phyloP scores from a whole-genome alignment of 2,113 vertebrate genomes.

The Drymodes brunneopygia region DNA sequence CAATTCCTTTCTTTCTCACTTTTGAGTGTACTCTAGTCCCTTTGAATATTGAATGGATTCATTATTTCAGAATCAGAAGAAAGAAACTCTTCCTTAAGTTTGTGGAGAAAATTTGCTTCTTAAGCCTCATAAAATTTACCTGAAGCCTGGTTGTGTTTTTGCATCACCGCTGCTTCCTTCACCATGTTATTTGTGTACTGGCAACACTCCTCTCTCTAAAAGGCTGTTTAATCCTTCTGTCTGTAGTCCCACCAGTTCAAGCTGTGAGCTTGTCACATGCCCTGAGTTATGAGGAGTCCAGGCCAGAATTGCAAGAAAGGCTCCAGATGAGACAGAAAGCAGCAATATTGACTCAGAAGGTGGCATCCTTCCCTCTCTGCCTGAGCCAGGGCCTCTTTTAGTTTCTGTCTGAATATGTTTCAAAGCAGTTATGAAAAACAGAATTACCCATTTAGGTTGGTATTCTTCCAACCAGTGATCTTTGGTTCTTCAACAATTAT shows the following conservation, averaged over 20 bases:
- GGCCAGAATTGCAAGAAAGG: background rate
- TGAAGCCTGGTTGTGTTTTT: background rate
- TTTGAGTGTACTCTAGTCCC: background rate
- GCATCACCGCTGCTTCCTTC: background rate
- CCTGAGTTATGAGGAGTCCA: background rate
- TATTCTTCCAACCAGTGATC: background rate
- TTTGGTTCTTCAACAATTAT: background rate
- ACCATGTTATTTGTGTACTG: background rate
- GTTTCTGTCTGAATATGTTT: background rate
- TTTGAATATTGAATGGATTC: background rate
- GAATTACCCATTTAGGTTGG: background rate
- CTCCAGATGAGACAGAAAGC: background rate
- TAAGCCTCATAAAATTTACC: background rate
- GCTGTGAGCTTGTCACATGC: background rate
- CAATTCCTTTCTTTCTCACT: background rate
- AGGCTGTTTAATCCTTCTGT: background rate
- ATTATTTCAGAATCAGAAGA: background rate
- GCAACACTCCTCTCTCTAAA: background rate
- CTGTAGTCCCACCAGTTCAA: background rate
- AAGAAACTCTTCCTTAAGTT: background rate
- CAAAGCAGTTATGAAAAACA: background rate
- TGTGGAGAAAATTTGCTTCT: background rate
- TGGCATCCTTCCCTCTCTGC: background rate
- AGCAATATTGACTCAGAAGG: background rate
- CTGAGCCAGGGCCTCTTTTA: background rate